Evolutionary conservation across 2,888 invertebrate genomes (phyloP), one percentile per base, ranked within the genome.

Genomic region (Limnephilus lunatus): DNA sequence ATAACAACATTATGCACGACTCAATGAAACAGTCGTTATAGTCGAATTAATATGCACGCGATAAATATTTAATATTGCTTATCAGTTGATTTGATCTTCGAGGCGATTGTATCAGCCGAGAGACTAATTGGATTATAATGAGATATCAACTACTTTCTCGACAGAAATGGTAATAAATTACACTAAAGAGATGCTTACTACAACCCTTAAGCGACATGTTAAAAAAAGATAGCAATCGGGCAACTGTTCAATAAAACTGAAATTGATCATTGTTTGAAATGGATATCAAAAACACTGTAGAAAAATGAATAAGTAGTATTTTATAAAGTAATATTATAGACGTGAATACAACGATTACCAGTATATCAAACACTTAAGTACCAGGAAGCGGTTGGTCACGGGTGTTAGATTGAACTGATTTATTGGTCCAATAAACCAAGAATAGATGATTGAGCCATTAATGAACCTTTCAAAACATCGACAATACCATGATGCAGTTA

Each of bases 351-450:
- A 35, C 35, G 31, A 83, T 83, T 83, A n/a, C 83, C 83, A 48
- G 15, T 25, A 25, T 25, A 83, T 83, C 39, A 32, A 25, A 35
- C 35, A 68, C 68, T 25, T 35, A 35, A 83, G 25, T 35, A 83
- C 83, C 83, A 83, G 83, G 83, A 83, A 83, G 83, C 35, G 35
- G 83, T 83, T 25, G 35, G 83, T 83, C 83, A 83, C 39, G 83
- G 31, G 19, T 25, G 32, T 32, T 83, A 83, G 35, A 83, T 15
- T 83, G 35, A 83, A 83, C 25, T 83, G 83, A 83, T 83, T 83
- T 83, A 83, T 83, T 83, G 25, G 32, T 39, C 19, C 35, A 83
- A 83, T 83, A 83, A 83, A 11, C 32, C 83, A 39, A 82, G 19
- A 82, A 82, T 32, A 32, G 25, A 32, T 35, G 83, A 83, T 83